phyloP scores from a whole-genome alignment of 2,113 vertebrate genomes.

The Piliocolobus tephrosceles region DNA sequence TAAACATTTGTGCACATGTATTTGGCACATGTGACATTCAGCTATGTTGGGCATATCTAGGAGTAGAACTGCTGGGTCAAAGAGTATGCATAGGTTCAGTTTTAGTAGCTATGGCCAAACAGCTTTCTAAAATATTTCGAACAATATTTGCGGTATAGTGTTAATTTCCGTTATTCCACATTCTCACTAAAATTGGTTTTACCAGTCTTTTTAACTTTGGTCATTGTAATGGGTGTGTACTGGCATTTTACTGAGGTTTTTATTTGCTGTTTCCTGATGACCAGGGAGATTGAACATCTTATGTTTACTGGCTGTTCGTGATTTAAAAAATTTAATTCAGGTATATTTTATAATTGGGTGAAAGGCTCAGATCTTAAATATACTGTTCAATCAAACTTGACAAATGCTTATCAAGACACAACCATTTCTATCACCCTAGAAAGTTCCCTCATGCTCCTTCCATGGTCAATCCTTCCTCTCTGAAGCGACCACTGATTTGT shows the following conservation, averaged over 20 bases:
- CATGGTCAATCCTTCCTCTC: background rate
- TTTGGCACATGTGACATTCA: background rate
- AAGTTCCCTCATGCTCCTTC: background rate
- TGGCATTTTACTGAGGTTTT: background rate
- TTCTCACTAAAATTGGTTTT: background rate
- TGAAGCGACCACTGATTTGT: background rate
- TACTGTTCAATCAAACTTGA: background rate
- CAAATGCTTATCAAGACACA: background rate
- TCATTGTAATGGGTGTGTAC: background rate
- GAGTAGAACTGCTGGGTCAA: background rate
- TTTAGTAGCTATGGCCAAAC: background rate
- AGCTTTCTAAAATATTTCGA: background rate
- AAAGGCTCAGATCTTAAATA: slow-evolving; percentile 12
- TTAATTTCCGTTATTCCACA: background rate
- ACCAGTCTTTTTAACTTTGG: background rate
- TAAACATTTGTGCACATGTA: background rate
- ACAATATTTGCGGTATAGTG: background rate
- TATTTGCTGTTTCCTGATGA: background rate
- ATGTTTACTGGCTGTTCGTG: background rate
- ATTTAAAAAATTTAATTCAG: background rate
- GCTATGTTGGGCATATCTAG: background rate
- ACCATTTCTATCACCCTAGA: background rate
- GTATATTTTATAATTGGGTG: background rate
- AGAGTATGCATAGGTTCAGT: background rate
- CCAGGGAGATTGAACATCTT: background rate